Base-by-base conservation (phyloP, 2,888 invertebrate species). In the Tipula unca region DNA sequence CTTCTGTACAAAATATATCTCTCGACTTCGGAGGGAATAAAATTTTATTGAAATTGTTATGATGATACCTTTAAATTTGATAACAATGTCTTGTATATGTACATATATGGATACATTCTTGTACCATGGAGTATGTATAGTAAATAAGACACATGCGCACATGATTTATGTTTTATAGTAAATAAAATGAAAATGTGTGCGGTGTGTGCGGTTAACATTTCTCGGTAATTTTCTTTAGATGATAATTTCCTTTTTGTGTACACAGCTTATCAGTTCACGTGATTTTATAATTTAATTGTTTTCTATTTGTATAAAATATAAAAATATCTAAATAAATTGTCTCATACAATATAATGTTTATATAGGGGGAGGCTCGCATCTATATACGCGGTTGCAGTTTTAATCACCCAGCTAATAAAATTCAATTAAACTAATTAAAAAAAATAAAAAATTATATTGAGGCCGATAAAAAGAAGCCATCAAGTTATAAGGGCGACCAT, bases 31-130 rank as follows among this genome's bases (percentile, higher is more conserved):
- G 25, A 69, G 20, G 69, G 25, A 69, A 69, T 69, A 69, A 69
- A 69, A 69, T 69, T 69, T 69, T 69, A 69, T 69, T 69, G 69
- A 69, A 69, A 69, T 25, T 69, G 69, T 69, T 69, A 69, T 69
- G 69, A 69, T 20, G 69, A 69, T 69, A 69, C 69, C 69, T 69
- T 69, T 69, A 69, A 69, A 69, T 69, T 69, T 69, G 25, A 69
- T 69, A 69, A 69, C 69, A 69, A 69, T 69, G 69, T 69, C 69
- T 69, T 69, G 25, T n/a, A 10, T 32, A n/a, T n/a, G 17, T 17
- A 48, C 10, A 48, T 17, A 17, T 1, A 20, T 54, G 3, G 10
- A 69, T 69, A 69, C 69, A 69, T 42, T n/a, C 14, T 42, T 42
- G 42, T 42, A 4, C n/a, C n/a, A n/a, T n/a, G n/a, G 13, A 42